Evolutionary conservation across 2,113 vertebrate genomes (phyloP).

Genomic region (Grallaria varia): DNA sequence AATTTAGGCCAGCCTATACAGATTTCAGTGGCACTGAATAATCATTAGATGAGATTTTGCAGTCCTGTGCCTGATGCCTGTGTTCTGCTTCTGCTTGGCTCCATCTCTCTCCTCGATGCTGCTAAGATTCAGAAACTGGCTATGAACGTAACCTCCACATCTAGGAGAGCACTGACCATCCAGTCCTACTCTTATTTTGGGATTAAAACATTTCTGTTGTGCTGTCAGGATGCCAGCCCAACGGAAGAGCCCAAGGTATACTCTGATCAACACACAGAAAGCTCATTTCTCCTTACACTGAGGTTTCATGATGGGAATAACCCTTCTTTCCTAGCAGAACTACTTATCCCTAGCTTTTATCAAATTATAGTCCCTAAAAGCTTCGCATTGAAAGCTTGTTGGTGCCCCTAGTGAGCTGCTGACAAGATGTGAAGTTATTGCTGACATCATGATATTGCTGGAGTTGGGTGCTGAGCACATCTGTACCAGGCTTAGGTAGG

Average conservation of each 20-base stretch:
- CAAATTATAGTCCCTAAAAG: not conserved
- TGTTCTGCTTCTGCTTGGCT: not conserved
- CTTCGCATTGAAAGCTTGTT: not conserved
- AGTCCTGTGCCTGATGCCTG: not conserved
- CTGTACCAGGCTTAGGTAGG: not conserved
- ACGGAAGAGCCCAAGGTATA: no score
- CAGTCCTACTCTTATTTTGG: accelerated
- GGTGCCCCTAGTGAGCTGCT: not conserved
- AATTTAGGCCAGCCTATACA: not conserved
- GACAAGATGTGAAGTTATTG: not conserved
- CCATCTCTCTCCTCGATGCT: not conserved
- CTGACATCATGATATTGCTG: not conserved
- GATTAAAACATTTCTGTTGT: not conserved
- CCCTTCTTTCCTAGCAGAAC: not conserved
- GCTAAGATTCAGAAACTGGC: not conserved
- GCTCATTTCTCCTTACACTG: not conserved
- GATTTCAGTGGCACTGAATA: not conserved
- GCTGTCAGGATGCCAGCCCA: not conserved
- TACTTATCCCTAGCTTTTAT: not conserved
- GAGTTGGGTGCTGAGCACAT: not conserved
- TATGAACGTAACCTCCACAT: not conserved
- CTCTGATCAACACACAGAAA: not conserved
- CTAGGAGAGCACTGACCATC: not conserved
- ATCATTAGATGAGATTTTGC: not conserved
- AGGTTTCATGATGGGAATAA: not conserved